Base-by-base conservation (phyloP, 2,797 vertebrate genomes). In the Lates japonicus region DNA sequence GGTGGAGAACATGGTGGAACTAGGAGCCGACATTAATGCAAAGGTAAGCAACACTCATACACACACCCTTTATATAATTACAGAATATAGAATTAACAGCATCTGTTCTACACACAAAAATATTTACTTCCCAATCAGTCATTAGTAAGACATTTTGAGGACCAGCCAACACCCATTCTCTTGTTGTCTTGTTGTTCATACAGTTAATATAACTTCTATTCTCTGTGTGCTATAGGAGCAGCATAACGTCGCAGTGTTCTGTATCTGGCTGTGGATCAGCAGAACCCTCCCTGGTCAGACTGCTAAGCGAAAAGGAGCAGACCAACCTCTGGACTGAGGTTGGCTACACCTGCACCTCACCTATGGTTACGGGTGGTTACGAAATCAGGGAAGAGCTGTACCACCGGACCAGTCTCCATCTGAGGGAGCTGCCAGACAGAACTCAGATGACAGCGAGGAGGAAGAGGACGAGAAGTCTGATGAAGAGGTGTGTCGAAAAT, bases 281-380 rank as follows among this genome's bases (percentile, higher is more conserved):
- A 98, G 95, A 98, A 98, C 73, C 91, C 3, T 93, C 95, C 0
- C 90, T 99, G 71, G 98, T 99, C 75, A 94, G 94, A 0, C 96
- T 99, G 73, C 87, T 99, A 94, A 93, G n/a, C n/a, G n/a, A 62
- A 95, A 96, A 5, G 97, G 97, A 1, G 98, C 97, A 0, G 95
- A 99, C 0, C 96, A 22, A 98, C 97, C 54, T 99, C 97, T 13
- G 97, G 98, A 29, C n/a, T n/a, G n/a, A n/a, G n/a, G n/a, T n/a
- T n/a, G 98, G 98, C 58, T 96, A 98, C 91, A 97, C 97, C 2
- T 95, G 82, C 98, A 99, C 80, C 97, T 99, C 82, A 99, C 98
- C 0, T 97, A 97, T 84, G 98, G 98, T 39, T 96, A 97, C 37
- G n/a, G 93, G 94, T 11, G 95, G 96, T 64, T 83, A 92, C 0